A percentile compares a stretch with the other conserved stretches of the same genome.
Evolutionary conservation across 2,888 invertebrate genomes (phyloP).

Genomic region (Piscicola geometra): DNA sequence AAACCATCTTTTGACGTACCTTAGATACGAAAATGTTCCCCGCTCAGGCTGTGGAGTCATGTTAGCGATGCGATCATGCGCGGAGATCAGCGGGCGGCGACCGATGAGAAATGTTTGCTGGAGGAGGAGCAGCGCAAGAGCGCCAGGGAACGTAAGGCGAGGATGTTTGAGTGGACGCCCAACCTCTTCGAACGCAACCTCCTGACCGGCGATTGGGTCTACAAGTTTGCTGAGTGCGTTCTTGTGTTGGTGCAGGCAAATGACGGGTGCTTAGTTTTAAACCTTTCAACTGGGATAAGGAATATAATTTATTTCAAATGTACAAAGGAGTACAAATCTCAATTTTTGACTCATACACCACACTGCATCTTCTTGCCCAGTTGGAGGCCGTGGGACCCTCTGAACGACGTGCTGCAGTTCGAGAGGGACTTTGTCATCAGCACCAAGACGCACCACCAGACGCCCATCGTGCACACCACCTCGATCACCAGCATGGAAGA

Average conservation of each 20-base stretch:
- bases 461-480: slow-evolving; percentile 69
- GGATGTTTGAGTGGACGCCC: slow-evolving; percentile 69
- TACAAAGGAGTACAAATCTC: no score
- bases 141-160: slow-evolving; percentile 67
- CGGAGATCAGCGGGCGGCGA: slow-evolving; percentile 81
- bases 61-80: slow-evolving; percentile 77
- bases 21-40: no score
- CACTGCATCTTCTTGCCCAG: slow-evolving; percentile 45
- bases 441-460: slow-evolving; percentile 71
- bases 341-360: no score
- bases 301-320: no score
- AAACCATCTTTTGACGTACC: background rate
- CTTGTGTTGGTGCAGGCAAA: no score
- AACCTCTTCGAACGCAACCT: slow-evolving; percentile 67
- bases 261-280: no score
- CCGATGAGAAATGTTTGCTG: slow-evolving; percentile 75
- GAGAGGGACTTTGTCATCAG: slow-evolving; percentile 75
- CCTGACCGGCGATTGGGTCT: slow-evolving; percentile 66
- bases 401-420: slow-evolving; percentile 79
- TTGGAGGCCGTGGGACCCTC: slow-evolving; percentile 78
- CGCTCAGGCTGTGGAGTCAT: slow-evolving; percentile 69
- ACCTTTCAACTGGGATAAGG: no score
- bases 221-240: slow-evolving; percentile 68
- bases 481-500: slow-evolving; percentile 66
- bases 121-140: slow-evolving; percentile 78